Percentiles rank a stretch among this genome's conserved stretches.
phyloP scores from a whole-genome alignment of 2,888 invertebrate genomes.

The Pachymerium ferrugineum region DNA sequence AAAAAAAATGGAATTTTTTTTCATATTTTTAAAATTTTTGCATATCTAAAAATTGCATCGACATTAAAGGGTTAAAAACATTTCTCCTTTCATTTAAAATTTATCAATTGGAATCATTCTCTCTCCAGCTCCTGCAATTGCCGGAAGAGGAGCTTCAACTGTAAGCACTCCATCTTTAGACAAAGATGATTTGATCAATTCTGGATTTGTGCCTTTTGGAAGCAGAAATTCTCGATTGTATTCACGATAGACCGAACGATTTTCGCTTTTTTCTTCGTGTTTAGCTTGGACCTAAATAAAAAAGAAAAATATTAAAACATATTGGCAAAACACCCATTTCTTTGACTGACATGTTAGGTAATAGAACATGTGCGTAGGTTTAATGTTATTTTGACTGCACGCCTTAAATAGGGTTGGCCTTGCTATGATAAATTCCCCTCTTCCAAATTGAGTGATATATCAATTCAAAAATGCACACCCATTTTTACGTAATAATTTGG shows the following conservation, averaged over 20 bases:
- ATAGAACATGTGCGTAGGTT: background rate
- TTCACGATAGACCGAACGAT: slow-evolving; percentile 94
- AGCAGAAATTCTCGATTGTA: slow-evolving; percentile 96
- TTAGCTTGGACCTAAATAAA: slow-evolving; percentile 83
- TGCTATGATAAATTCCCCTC: background rate
- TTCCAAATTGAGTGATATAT: background rate
- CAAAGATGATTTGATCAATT: slow-evolving; percentile 89
- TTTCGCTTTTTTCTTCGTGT: slow-evolving; percentile 96
- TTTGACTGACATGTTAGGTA: background rate
- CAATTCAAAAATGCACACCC: slow-evolving; percentile 1
- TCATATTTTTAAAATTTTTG: background rate
- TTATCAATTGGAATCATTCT: slow-evolving; percentile 76
- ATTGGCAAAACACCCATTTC: background rate
- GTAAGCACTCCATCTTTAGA: slow-evolving; percentile 95
- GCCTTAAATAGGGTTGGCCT: background rate
- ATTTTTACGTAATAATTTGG: no score
- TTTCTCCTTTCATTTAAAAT: slow-evolving; percentile 43
- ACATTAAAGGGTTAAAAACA: no score
- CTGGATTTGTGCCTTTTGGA: slow-evolving; percentile 94
- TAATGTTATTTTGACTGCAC: background rate
- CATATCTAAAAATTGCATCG: no score
- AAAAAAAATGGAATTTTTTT: background rate
- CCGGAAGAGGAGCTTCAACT: slow-evolving; percentile 92
- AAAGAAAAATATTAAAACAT: background rate
- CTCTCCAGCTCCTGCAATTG: slow-evolving; percentile 66